A percentile compares a stretch with the other conserved stretches of the same genome.
Conservation (phyloP, 1,140 invertebrate genomes). For the Bombus impatiens region DNA sequence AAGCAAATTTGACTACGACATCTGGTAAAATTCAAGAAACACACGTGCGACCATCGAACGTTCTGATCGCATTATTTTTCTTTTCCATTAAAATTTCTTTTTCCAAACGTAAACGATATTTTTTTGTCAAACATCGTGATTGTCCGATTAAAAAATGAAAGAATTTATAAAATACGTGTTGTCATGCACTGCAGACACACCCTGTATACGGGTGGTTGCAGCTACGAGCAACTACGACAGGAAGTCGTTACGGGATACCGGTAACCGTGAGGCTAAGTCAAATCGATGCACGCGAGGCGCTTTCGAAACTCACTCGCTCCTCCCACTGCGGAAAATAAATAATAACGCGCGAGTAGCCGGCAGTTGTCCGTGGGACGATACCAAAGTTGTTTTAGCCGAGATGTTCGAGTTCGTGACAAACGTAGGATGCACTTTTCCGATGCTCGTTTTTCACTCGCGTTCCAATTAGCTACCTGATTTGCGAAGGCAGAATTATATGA, state of each 20-base stretch:
- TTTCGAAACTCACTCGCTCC: conserved; percentile 39
- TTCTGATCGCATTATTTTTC: background rate
- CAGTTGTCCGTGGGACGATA: background rate
- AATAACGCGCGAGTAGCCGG: background rate
- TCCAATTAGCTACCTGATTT: too few species aligned
- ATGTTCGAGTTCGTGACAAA: too few species aligned
- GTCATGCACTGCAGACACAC: background rate
- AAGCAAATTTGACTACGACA: conserved; percentile 8
- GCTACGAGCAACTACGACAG: conserved; percentile 5
- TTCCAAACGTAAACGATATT: background rate
- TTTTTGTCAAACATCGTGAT: background rate
- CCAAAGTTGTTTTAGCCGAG: too few species aligned
- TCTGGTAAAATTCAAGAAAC: conserved; percentile 4
- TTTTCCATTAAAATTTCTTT: background rate
- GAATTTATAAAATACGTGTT: background rate
- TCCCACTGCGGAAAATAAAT: conserved; percentile 30
- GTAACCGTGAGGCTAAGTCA: conserved; percentile 20
- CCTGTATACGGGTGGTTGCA: conserved; percentile 14
- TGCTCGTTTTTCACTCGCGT: too few species aligned
- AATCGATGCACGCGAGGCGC: conserved; percentile 47
- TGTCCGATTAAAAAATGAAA: background rate
- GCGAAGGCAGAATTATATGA: too few species aligned
- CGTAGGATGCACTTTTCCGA: too few species aligned
- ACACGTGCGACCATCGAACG: background rate
- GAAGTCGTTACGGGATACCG: conserved; percentile 36